Percentiles rank a stretch among this genome's conserved stretches.
These are phyloP conservation scores for Procavia capensis DNA, from an alignment of 2,113 vertebrate species.

Conservation along the genomic window DNA sequence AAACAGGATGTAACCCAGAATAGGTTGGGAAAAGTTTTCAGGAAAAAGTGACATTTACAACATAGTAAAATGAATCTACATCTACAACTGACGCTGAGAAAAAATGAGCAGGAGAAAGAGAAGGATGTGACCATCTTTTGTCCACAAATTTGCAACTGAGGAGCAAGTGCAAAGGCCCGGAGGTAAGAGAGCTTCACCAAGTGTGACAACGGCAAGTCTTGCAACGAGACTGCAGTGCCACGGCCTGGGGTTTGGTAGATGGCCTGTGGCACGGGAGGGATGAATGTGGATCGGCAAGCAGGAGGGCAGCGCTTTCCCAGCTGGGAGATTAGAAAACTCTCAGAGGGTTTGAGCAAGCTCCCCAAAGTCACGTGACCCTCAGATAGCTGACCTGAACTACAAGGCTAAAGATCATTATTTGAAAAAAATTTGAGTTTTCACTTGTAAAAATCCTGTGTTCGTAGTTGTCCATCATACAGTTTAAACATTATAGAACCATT, in stretches of 20 bases:
- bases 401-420: neutral
- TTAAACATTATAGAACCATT: neutral
- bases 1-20: neutral
- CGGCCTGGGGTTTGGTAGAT: neutral
- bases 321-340: neutral
- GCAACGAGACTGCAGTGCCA: fast-evolving
- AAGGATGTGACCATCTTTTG: neutral
- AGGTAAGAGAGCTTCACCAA: neutral
- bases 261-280: neutral
- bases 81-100: neutral
- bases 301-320: neutral
- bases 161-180: neutral
- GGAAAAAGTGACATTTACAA: neutral
- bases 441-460: neutral
- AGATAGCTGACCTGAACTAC: neutral
- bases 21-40: neutral
- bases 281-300: neutral
- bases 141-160: neutral
- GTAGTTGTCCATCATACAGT: neutral
- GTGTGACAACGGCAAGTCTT: neutral
- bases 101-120: neutral
- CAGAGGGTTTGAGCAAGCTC: too few relatives aligned
- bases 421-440: constrained; percentile 26
- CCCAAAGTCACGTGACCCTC: neutral
- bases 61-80: neutral